Conservation (phyloP, 2,888 invertebrate genomes). For the Lumbricus terrestris region DNA sequence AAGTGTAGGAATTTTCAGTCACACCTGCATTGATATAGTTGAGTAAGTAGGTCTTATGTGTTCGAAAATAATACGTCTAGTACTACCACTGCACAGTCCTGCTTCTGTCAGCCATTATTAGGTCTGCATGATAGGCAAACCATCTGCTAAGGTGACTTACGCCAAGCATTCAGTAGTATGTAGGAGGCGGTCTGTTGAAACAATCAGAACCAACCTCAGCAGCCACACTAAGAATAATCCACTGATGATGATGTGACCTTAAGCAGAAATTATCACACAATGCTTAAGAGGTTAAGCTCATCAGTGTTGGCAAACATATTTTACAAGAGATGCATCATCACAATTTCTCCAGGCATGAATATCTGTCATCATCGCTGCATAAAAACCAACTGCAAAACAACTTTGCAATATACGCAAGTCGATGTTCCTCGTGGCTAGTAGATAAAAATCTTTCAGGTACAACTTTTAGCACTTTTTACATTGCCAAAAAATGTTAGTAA, state of each 20-base stretch:
- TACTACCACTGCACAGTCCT: background rate
- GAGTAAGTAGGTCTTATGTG: background rate
- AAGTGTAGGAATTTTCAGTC: background rate
- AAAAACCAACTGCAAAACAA: background rate
- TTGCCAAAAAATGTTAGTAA: background rate
- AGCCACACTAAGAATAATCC: background rate
- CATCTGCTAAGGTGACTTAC: background rate
- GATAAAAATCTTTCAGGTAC: background rate
- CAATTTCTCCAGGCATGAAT: background rate
- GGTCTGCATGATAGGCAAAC: background rate
- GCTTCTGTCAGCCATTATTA: background rate
- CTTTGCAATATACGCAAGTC: background rate
- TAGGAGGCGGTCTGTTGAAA: background rate
- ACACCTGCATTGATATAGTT: background rate
- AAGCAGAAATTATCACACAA: background rate
- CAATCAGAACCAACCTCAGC: background rate
- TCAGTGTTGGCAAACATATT: background rate
- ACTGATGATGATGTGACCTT: background rate
- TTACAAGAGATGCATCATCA: background rate
- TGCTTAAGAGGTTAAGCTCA: background rate
- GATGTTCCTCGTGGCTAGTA: background rate
- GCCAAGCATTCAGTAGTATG: background rate
- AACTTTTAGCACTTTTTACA: background rate
- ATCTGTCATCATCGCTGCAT: background rate
- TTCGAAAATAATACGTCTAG: background rate